Base-by-base conservation (phyloP, 2,797 vertebrate genomes). In the Enteromius fasciolatus region DNA sequence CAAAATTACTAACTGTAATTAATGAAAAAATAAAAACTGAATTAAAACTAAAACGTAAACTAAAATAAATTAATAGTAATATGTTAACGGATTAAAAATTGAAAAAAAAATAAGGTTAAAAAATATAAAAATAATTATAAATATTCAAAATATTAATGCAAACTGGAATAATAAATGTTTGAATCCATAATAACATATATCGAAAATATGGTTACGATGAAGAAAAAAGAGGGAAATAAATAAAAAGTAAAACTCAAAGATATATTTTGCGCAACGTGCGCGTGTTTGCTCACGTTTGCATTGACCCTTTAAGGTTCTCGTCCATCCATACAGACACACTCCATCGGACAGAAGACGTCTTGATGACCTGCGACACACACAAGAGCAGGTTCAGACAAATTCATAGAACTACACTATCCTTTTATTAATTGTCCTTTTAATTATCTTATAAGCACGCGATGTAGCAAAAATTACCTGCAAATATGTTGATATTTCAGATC, bases 241-340 rank as follows among this genome's bases (percentile, higher is more conserved):
- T 50, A 50, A 50, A 50, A 48, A 48, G 3, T 50, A 7, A 50
- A 18, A 17, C 46, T 48, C 14, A 50, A 50, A 28, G 1, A 28
- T 28, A 48, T 46, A 46, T 44, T 4, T 7, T 39, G 36, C 5
- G 41, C 5, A 4, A 7, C 23, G 11, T 69, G 70, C 75, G 25
- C 57, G 52, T 41, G 33, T 25, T 7, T 20, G 18, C 59, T 78
- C 41, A 78, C 76, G 59, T 78, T 18, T 78, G 59, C 76, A 78
- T 3, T n/a, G 76, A 4, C 39, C 59, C 25, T 66, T 41, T 33
- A 28, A 46, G 25, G 33, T 50, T 33, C 76, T 90, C 44, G 93
- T 93, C 88, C 93, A 94, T 12, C 96, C 96, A 39, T 95, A 96
- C 18, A 88, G 95, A 90, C 97, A 98, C 8, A 98, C 90, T 81